Evolutionary conservation across 2,113 vertebrate species (phyloP).

Genomic region (Taurulus bubalis): DNA sequence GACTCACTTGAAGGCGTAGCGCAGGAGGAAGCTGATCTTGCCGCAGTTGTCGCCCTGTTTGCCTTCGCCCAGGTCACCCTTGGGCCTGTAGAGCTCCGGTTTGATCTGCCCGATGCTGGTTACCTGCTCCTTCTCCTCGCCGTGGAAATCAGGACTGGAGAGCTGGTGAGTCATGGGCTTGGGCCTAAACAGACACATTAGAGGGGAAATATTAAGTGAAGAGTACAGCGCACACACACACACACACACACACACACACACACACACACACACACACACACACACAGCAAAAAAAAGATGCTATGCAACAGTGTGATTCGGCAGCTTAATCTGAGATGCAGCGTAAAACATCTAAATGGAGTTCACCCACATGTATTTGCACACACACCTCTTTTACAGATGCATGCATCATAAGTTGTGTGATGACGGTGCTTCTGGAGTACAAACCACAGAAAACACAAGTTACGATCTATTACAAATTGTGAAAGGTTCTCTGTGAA

Average conservation of each 20-base stretch:
- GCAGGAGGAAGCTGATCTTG: constrained; percentile 92
- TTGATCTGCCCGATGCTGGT: constrained; percentile 95
- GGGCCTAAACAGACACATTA: constrained; percentile 74
- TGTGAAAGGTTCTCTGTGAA: neutral
- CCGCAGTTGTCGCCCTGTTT: constrained; percentile 87
- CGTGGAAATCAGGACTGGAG: constrained; percentile 84
- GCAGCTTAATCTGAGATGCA: constrained; percentile 20
- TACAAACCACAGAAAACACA: neutral
- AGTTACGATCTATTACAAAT: neutral
- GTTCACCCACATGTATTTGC: constrained; percentile 7
- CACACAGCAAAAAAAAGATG: neutral
- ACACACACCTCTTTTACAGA: constrained; percentile 19
- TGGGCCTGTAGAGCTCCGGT: constrained; percentile 91
- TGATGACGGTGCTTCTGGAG: neutral
- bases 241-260: neutral
- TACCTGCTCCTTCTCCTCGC: constrained; percentile 89
- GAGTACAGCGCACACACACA: neutral
- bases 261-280: neutral
- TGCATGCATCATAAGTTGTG: neutral
- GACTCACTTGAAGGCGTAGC: constrained; percentile 90
- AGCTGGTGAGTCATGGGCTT: constrained; percentile 86
- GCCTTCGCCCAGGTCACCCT: constrained; percentile 85
- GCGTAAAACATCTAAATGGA: constrained; percentile 17
- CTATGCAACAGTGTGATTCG: constrained; percentile 9
- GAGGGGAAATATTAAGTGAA: constrained; percentile 35